Percentiles rank a stretch among this genome's conserved stretches.
Evolutionary conservation across 2,113 vertebrate genomes (phyloP).

Genomic region (Hyperoodon ampullatus): DNA sequence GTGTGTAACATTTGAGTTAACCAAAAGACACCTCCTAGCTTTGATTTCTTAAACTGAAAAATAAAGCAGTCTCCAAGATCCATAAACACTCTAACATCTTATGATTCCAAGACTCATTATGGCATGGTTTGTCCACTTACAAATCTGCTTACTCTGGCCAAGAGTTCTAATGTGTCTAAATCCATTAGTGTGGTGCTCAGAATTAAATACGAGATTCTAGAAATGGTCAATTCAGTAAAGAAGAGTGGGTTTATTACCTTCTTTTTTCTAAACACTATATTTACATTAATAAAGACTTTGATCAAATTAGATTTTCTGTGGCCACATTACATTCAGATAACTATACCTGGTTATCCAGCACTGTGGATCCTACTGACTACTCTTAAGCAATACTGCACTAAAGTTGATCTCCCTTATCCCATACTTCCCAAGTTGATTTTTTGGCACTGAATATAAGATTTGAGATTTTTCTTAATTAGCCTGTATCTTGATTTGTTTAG

Average conservation of each 20-base stretch:
- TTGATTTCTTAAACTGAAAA: not conserved
- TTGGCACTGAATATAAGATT: not conserved
- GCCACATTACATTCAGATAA: constrained; percentile 11
- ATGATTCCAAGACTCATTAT: not conserved
- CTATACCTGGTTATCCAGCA: not conserved
- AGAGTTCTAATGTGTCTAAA: not conserved
- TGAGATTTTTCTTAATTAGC: not conserved
- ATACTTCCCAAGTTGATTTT: not conserved
- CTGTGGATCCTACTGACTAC: not conserved
- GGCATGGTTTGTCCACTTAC: not conserved
- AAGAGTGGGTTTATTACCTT: not conserved
- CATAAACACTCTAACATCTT: not conserved
- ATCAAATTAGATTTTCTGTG: not conserved
- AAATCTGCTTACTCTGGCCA: not conserved
- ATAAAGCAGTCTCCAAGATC: not conserved
- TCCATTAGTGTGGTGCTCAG: not conserved
- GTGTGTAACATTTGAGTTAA: not conserved
- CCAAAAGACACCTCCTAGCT: not conserved
- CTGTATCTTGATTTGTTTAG: not conserved
- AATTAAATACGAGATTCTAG: not conserved
- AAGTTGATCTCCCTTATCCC: not conserved
- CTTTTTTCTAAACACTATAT: not conserved
- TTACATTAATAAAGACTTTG: not conserved
- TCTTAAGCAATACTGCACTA: not conserved
- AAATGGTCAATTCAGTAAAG: not conserved